Evolutionary conservation across 2,888 invertebrate species (phyloP).

Genomic region (Cremastinae sp.): DNA sequence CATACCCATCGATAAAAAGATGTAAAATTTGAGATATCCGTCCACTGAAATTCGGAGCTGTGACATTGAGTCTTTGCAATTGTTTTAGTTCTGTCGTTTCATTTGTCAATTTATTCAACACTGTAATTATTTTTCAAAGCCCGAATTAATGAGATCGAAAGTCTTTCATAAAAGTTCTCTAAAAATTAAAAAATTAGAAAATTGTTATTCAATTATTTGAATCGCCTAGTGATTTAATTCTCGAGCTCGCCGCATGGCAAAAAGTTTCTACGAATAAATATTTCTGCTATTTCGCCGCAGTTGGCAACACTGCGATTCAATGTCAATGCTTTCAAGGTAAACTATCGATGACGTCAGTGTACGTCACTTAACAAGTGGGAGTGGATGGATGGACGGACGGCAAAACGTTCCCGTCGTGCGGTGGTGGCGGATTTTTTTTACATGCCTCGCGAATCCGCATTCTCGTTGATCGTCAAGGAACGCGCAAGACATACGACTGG

Average conservation of each 20-base stretch:
- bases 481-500: slow-evolving; percentile 19
- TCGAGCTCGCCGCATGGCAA: too few species aligned
- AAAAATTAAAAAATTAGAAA: too few species aligned
- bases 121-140: background rate
- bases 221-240: too few species aligned
- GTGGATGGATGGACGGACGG: slow-evolving; percentile 74
- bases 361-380: slow-evolving; percentile 80
- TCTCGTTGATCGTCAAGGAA: slow-evolving; percentile 66
- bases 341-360: slow-evolving; percentile 80
- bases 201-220: too few species aligned
- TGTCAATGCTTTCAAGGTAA: slow-evolving; percentile 80
- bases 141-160: background rate
- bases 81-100: slow-evolving; percentile 24
- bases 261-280: slow-evolving; percentile 3
- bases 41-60: slow-evolving; percentile 21
- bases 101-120: slow-evolving; percentile 12
- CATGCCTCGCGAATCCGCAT: slow-evolving; percentile 72
- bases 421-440: slow-evolving; percentile 39
- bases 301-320: slow-evolving; percentile 76
- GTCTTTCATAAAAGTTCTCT: too few species aligned
- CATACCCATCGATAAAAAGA: slow-evolving; percentile 64
- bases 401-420: slow-evolving; percentile 65
- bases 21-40: slow-evolving; percentile 62
- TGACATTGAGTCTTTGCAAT: slow-evolving; percentile 10
- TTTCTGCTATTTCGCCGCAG: slow-evolving; percentile 33